These are phyloP conservation scores for Bryconaethiops microstoma DNA, from an alignment of 2,797 vertebrate species.

Conservation along the genomic window DNA sequence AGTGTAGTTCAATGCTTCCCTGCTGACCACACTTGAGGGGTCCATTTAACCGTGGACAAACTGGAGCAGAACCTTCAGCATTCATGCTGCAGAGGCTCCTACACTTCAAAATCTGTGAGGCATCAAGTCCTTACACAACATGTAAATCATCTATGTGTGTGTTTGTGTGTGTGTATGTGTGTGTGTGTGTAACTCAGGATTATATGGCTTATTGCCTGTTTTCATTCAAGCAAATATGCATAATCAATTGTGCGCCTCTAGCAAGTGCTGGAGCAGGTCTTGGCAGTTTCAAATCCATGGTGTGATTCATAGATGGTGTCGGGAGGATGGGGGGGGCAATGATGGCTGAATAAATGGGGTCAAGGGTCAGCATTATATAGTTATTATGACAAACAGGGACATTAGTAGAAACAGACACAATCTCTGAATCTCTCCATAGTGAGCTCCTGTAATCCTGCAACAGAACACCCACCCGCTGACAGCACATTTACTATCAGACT, in stretches of 20 bases:
- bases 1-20: conserved; percentile 36
- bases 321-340: conserved; percentile 54
- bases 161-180: conserved; percentile 8
- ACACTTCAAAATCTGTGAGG: conserved; percentile 3
- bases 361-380: conserved; percentile 70
- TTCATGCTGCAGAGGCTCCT: background rate
- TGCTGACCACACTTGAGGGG: conserved; percentile 3
- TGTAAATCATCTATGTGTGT: conserved; percentile 60
- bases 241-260: conserved; percentile 68
- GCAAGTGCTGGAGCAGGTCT: conserved; percentile 68
- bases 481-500: conserved; percentile 68
- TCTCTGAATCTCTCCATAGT: conserved; percentile 67
- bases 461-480: conserved; percentile 71
- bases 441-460: conserved; percentile 69
- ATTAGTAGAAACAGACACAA: conserved; percentile 72
- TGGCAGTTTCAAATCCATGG: conserved; percentile 50
- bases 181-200: conserved; percentile 61
- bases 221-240: conserved; percentile 70
- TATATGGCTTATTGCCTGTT: conserved; percentile 64
- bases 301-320: conserved; percentile 67
- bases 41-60: conserved; percentile 36
- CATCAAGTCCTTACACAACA: conserved; percentile 54
- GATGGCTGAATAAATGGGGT: conserved; percentile 67
- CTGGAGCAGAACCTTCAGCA: conserved; percentile 30
- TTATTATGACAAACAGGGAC: conserved; percentile 75